Conservation (phyloP, 2,797 vertebrate species). For the Leptatherina wallacei region DNA sequence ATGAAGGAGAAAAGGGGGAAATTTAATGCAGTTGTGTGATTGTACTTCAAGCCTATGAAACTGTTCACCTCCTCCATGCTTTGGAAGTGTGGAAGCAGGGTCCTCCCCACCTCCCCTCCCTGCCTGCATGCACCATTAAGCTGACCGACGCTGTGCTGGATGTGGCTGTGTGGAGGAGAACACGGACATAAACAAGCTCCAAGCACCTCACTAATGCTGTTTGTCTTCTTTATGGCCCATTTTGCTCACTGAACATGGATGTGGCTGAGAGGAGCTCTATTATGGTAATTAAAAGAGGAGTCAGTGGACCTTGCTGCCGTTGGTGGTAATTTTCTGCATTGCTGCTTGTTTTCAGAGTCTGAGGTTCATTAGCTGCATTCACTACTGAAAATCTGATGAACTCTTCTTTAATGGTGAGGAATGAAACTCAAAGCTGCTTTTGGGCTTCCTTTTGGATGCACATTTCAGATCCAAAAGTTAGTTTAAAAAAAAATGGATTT, state of each 20-base stretch:
- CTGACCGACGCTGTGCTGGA: constrained; percentile 60
- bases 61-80: constrained; percentile 37
- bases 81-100: constrained; percentile 36
- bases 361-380: constrained; percentile 29
- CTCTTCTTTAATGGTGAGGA: constrained; percentile 23
- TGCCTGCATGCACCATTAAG: constrained; percentile 74
- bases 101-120: constrained; percentile 31
- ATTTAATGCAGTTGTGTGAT: constrained; percentile 14
- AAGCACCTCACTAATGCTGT: constrained; percentile 60
- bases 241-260: constrained; percentile 59
- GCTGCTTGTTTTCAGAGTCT: constrained; percentile 34
- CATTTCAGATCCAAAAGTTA: neutral
- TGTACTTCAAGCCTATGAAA: constrained; percentile 34
- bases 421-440: neutral
- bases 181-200: constrained; percentile 67
- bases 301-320: neutral
- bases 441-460: neutral
- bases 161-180: constrained; percentile 41
- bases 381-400: constrained; percentile 20
- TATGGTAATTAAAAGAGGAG: constrained; percentile 55
- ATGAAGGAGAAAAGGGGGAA: constrained; percentile 4
- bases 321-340: constrained; percentile 50
- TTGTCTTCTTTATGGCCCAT: constrained; percentile 71
- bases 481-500: neutral
- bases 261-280: constrained; percentile 54